A percentile compares a stretch with the other conserved stretches of the same genome.
Conservation (phyloP, 2,888 invertebrate species). For the Coremacera marginata region DNA sequence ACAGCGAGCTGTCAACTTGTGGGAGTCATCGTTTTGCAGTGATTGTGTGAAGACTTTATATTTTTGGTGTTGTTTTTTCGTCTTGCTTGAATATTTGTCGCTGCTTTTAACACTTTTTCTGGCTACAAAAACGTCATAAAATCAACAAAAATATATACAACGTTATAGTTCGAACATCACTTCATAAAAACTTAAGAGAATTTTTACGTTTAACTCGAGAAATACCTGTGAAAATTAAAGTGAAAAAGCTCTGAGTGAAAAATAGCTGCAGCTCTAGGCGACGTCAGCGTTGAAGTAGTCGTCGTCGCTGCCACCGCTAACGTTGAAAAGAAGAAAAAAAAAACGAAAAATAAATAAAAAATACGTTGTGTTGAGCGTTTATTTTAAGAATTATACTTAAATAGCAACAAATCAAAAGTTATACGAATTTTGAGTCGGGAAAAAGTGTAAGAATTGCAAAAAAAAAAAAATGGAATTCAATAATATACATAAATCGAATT, state of each 20-base stretch:
- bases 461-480: background rate
- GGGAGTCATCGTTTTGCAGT: slow-evolving; percentile 29
- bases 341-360: background rate
- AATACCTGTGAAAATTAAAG: background rate
- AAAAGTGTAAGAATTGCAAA: background rate
- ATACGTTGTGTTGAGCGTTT: background rate
- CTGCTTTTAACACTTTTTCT: slow-evolving; percentile 20
- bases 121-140: slow-evolving; percentile 10
- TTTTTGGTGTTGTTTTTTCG: background rate
- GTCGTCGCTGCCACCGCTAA: background rate
- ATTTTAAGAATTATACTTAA: background rate
- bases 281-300: background rate
- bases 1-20: slow-evolving; percentile 20
- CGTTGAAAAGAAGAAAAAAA: slow-evolving; percentile 8
- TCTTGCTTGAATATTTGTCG: background rate
- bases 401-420: background rate
- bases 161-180: background rate
- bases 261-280: background rate
- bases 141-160: background rate
- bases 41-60: background rate
- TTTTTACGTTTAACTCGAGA: background rate
- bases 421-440: background rate
- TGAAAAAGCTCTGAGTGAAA: background rate
- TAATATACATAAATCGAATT: background rate
- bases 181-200: background rate